These are phyloP conservation scores for Halcyon chelicuti DNA, from an alignment of 2,797 vertebrate genomes.

Conservation along the genomic window DNA sequence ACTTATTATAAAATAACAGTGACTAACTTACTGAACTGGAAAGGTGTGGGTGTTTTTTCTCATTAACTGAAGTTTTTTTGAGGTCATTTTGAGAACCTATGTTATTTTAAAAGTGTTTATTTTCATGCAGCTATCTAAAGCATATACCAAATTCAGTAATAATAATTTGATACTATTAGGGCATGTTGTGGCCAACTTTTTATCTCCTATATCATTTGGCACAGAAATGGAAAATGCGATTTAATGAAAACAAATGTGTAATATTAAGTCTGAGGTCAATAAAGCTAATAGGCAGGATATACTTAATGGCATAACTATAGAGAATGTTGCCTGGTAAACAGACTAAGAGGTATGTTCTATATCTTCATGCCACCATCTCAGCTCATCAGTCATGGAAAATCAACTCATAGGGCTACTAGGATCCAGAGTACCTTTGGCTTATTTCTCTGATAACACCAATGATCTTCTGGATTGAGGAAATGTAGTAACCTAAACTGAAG, in stretches of 20 bases:
- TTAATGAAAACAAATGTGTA: slow-evolving; percentile 54
- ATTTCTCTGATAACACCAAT: neutral
- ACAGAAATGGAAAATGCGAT: slow-evolving; percentile 8
- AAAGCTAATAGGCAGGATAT: slow-evolving; percentile 21
- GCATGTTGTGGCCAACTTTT: neutral
- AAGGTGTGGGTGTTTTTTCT: neutral
- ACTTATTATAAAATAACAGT: neutral
- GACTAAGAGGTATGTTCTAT: slow-evolving; percentile 1
- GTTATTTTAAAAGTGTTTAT: slow-evolving; percentile 28
- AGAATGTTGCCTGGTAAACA: neutral
- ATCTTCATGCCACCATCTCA: neutral
- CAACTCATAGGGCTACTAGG: neutral
- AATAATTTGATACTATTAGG: slow-evolving; percentile 24
- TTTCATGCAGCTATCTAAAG: slow-evolving; percentile 20
- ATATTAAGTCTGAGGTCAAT: slow-evolving; percentile 34
- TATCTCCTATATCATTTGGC: slow-evolving; percentile 12
- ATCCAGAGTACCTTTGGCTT: neutral
- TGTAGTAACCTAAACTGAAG: neutral
- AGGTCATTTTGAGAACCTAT: neutral
- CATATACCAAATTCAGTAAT: slow-evolving; percentile 22
- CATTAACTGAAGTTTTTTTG: neutral
- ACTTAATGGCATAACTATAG: neutral
- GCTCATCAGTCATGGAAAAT: neutral
- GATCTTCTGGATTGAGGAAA: neutral
- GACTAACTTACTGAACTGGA: neutral